Evolutionary conservation across 2,797 vertebrate species (phyloP).

Genomic region (Crenuchus spilurus): DNA sequence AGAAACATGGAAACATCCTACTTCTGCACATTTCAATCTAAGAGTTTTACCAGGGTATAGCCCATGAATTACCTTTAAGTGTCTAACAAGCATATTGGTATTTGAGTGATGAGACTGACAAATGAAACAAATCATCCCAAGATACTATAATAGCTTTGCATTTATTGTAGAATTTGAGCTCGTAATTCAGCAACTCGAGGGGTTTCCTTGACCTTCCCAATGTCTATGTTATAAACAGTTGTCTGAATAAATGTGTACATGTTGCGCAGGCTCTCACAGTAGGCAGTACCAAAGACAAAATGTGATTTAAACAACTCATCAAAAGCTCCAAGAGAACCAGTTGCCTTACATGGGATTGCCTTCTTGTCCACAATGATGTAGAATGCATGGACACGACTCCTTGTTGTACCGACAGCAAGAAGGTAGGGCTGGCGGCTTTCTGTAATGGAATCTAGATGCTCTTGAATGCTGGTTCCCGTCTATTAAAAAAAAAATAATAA

Average conservation of each 20-base stretch:
- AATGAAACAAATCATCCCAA: constrained; percentile 5
- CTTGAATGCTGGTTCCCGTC: not conserved
- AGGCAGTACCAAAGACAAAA: not conserved
- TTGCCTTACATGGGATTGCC: not conserved
- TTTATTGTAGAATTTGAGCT: not conserved
- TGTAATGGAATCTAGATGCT: not conserved
- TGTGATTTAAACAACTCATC: not conserved
- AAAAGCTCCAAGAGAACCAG: not conserved
- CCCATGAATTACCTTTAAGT: constrained; percentile 2
- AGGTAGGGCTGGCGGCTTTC: not conserved
- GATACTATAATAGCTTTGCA: not conserved
- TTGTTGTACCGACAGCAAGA: not conserved
- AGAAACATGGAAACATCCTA: not conserved
- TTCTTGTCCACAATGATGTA: not conserved
- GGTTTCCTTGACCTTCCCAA: not conserved
- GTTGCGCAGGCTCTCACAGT: not conserved
- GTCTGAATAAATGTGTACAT: not conserved
- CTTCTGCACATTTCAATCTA: not conserved
- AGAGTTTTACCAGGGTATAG: not conserved
- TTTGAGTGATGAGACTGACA: not conserved
- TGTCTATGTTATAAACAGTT: not conserved
- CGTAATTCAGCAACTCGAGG: not conserved
- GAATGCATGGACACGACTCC: not conserved
- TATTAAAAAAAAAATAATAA: not conserved
- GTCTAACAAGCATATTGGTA: constrained; percentile 11